These are phyloP conservation scores for Elephas maximus DNA, from an alignment of 2,113 vertebrate genomes.

Conservation along the genomic window DNA sequence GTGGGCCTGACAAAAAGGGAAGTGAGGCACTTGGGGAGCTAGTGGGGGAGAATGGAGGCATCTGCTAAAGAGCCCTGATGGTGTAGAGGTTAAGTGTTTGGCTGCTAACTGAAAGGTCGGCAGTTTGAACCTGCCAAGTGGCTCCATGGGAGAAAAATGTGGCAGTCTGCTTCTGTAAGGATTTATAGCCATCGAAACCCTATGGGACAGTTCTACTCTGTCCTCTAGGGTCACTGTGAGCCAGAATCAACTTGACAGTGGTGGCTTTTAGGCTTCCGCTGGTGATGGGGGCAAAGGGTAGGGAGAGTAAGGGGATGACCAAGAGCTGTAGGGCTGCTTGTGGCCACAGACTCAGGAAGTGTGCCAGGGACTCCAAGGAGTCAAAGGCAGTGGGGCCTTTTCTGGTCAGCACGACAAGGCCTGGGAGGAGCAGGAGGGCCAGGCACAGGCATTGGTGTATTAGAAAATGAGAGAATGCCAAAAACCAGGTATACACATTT, in stretches of 20 bases:
- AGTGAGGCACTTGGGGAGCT: background rate
- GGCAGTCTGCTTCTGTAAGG: background rate
- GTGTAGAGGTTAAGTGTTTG: background rate
- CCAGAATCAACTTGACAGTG: background rate
- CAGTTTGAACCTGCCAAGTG: background rate
- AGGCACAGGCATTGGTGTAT: background rate
- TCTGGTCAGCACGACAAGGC: background rate
- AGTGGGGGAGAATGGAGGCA: background rate
- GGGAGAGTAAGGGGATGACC: background rate
- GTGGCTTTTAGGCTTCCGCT: background rate
- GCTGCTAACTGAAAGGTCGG: background rate
- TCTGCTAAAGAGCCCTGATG: background rate
- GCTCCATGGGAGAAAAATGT: background rate
- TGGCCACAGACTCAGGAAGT: accelerated
- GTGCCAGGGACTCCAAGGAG: background rate
- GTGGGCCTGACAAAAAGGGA: background rate
- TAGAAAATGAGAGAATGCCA: background rate
- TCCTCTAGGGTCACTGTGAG: background rate
- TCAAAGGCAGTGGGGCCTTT: accelerated
- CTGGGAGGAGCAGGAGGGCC: background rate
- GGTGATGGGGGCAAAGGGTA: background rate
- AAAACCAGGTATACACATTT: background rate
- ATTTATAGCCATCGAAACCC: background rate
- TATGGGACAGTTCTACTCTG: background rate
- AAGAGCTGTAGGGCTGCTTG: background rate